Conservation (phyloP, 2,797 vertebrate species). For the Sebastes glaucus region DNA sequence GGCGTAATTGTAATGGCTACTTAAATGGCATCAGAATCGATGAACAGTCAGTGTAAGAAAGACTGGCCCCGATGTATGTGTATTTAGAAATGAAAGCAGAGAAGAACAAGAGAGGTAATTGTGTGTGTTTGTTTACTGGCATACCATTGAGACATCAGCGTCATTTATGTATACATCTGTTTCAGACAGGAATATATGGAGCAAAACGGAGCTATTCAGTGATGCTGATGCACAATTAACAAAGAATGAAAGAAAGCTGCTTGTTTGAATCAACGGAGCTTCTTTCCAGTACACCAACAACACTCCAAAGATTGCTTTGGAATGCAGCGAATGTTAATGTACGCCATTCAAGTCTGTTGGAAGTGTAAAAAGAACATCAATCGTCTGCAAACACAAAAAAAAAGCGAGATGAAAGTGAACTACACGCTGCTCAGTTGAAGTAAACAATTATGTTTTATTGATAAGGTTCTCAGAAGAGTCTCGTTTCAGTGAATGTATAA, state of each 20-base stretch:
- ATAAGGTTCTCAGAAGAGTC: constrained; percentile 88
- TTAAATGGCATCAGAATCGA: constrained; percentile 7
- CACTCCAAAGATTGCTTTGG: not conserved
- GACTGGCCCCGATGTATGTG: not conserved
- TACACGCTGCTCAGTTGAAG: constrained; percentile 78
- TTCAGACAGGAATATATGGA: not conserved
- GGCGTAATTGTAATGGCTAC: not conserved
- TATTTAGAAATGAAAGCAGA: not conserved
- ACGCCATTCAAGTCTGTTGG: not conserved
- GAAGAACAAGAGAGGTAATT: not conserved
- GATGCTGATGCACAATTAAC: not conserved
- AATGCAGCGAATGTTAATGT: constrained; percentile 1
- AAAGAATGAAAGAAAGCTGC: not conserved
- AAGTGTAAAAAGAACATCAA: constrained; percentile 7
- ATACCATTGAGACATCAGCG: not conserved
- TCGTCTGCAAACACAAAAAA: constrained; percentile 16
- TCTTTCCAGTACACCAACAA: not conserved
- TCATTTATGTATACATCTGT: not conserved
- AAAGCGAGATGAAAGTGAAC: constrained; percentile 63
- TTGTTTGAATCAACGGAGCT: not conserved
- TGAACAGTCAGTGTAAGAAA: not conserved
- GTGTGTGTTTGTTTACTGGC: not conserved
- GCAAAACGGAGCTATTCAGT: not conserved
- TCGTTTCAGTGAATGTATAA: constrained; percentile 84
- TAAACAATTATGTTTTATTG: constrained; percentile 89